phyloP scores from a whole-genome alignment of 2,113 vertebrate species.

The Alethe castanea region DNA sequence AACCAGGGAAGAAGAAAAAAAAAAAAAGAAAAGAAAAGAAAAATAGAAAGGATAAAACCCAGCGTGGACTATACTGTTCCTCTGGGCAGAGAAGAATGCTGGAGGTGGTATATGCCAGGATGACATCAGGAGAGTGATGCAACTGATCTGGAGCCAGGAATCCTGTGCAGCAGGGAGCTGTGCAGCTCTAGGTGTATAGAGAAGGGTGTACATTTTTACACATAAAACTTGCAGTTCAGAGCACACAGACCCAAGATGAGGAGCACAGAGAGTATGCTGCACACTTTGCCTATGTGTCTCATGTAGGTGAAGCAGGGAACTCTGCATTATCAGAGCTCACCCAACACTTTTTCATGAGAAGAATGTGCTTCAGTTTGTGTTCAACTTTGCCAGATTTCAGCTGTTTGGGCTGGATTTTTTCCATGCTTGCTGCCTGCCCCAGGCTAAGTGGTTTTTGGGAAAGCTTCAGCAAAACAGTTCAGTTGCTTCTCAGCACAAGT shows the following conservation, averaged over 20 bases:
- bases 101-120: conserved; percentile 27
- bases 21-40: fast-evolving
- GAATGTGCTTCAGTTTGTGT: background rate
- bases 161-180: background rate
- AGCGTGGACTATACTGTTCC: background rate
- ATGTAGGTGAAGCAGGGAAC: background rate
- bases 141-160: conserved; percentile 3
- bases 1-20: fast-evolving
- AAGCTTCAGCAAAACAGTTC: conserved; percentile 29
- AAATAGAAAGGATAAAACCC: background rate
- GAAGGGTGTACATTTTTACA: background rate
- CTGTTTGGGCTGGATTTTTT: conserved; percentile 38
- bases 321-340: background rate
- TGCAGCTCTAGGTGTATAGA: background rate
- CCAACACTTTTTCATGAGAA: background rate
- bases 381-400: conserved; percentile 10
- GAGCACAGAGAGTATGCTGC: background rate
- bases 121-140: conserved; percentile 32
- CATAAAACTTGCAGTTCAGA: background rate
- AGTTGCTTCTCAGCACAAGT: background rate
- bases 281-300: background rate
- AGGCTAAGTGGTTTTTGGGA: background rate
- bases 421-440: background rate
- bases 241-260: background rate
- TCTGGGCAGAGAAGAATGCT: background rate